Evolutionary conservation across 92 coral and sea anemone genomes (phyloP).

Genomic region (Umimayanthus chanpuru): DNA sequence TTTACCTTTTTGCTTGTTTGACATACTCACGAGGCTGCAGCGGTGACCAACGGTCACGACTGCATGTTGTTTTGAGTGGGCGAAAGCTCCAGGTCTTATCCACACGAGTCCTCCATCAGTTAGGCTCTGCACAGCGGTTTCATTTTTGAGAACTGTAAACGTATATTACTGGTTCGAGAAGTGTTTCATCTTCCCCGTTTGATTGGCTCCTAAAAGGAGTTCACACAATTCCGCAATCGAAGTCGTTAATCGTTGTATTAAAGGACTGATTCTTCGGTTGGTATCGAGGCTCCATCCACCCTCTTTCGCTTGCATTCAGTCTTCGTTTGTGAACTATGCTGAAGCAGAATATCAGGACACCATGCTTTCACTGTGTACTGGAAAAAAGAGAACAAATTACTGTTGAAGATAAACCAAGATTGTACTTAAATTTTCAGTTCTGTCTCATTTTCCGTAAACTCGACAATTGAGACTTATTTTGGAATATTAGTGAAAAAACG

Average conservation of each 20-base stretch:
- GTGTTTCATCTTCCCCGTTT: no score
- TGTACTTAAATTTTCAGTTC: not conserved
- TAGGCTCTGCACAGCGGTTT: no score
- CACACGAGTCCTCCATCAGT: no score
- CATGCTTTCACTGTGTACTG: not conserved
- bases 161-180: no score
- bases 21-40: no score
- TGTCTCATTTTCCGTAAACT: not conserved
- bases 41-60: no score
- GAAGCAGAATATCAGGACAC: no score
- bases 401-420: not conserved
- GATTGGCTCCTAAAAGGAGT: not conserved
- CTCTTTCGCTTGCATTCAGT: not conserved
- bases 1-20: no score
- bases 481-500: not conserved
- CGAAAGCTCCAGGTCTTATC: no score
- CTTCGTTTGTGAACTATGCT: not conserved
- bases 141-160: no score
- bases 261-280: not conserved
- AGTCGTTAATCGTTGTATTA: not conserved
- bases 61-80: no score
- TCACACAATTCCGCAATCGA: not conserved
- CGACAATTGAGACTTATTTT: not conserved
- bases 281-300: not conserved
- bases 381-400: not conserved